Base-by-base conservation (phyloP, 2,888 invertebrate species). In the Cheilosia vernalis region DNA sequence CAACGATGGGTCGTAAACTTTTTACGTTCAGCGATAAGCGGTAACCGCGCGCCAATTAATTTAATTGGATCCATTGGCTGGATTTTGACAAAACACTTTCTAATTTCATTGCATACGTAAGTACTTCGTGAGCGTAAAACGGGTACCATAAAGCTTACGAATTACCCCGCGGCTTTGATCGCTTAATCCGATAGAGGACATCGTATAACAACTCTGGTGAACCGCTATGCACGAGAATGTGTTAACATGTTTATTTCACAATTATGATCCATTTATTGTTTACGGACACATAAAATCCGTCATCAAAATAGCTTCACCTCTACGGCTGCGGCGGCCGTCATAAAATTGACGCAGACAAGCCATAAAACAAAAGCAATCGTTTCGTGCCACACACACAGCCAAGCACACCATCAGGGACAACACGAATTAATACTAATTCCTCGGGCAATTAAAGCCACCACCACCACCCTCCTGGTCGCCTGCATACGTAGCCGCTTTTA, bases 361-460 rank as follows among this genome's bases (percentile, higher is more conserved):
- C 60, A 76, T 85, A 81, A 85, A 85, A 85, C 61, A 70, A 67
- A 66, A 58, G 60, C 44, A 49, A 33, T 37, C 61, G 37, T 60
- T 33, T 13, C 10, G 53, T 63, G 30, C 27, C 13, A 17, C 61
- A 51, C 49, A 56, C 47, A 64, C 51, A 53, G 9, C 21, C 1
- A 61, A 15, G 47, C 13, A 61, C 24, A 44, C 61, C n/a, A 21
- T 19, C 40, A 82, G 33, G 69, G 51, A 64, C 58, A 60, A 76
- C 79, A 85, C 58, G 80, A 85, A 80, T 76, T 80, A 70, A 60
- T 85, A 81, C 85, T 81, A 85, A 85, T 85, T 85, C 85, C 61
- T 77, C 56, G 85, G 85, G 74, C 67, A 85, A 85, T 85, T 85
- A 81, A 81, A 85, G 63, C 66, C 60, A 60, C 76, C 85, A 69